Base-by-base conservation (phyloP, 2,888 invertebrate species). In the Megamerina dolium region DNA sequence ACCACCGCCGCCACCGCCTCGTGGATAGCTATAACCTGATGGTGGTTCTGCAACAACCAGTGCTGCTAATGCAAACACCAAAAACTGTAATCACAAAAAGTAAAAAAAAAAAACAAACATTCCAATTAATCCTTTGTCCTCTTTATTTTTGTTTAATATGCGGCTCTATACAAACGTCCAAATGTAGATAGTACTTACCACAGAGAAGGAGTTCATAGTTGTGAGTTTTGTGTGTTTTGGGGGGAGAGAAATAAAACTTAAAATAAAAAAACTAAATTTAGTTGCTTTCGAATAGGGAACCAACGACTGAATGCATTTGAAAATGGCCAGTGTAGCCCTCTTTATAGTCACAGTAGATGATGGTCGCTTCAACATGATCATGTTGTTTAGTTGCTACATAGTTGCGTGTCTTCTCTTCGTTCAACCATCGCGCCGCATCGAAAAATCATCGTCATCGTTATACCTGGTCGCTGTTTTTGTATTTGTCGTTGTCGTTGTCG, bases 61-160 rank as follows among this genome's bases (percentile, higher is more conserved):
- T 69, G 83, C 83, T 68, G 83, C 85, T 78, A 87, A 75, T 65
- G 85, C 85, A 65, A 86, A 79, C 76, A 86, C 82, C 78, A 87
- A 79, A 78, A 86, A 87, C 89, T 88, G 79, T 35, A 76, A 77
- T 51, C 10, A 50, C 46, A 49, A 51, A 54, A 43, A 23, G 37
- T 44, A 34, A 44, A 46, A 34, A 33, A 30, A 8, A 32, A 36
- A 40, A 29, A 45, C 2, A 41, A 35, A 37, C 14, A 20, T 13
- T 20, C 18, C n/a, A 19, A 21, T 27, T 39, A 45, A 26, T 47
- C 39, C 40, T 14, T 17, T 21, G 14, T n/a, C 10, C 27, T 26
- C 35, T 35, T 17, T 17, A 33, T 31, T 41, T 14, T 37, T 43
- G 32, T 30, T 43, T 17, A n/a, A 35, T 21, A 40, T 38, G 12